phyloP scores from a whole-genome alignment of 2,797 vertebrate genomes.

The Microctenopoma lineatum region DNA sequence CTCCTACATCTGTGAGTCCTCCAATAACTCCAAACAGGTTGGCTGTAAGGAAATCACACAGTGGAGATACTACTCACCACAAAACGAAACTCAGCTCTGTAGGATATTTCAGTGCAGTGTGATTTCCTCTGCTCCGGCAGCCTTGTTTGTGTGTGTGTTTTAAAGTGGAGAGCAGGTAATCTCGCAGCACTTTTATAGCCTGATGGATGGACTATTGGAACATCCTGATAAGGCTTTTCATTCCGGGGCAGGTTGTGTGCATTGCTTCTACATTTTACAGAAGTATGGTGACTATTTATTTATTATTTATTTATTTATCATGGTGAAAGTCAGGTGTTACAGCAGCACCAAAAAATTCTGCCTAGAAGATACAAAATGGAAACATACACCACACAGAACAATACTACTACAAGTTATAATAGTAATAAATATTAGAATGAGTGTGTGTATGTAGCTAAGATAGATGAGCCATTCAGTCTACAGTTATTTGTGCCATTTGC shows the following conservation, averaged over 20 bases:
- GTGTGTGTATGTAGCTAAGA: no score
- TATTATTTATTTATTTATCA: no score
- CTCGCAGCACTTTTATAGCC: slow-evolving; percentile 30
- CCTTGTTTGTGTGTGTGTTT: slow-evolving; percentile 3
- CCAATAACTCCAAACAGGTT: no score
- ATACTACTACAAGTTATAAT: no score
- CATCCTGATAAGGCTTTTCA: slow-evolving; percentile 19
- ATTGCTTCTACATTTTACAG: not conserved
- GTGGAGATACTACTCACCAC: slow-evolving; percentile 25
- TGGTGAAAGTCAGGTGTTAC: not conserved
- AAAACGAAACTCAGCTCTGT: not conserved
- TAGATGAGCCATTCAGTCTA: no score
- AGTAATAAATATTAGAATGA: no score
- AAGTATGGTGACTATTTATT: no score
- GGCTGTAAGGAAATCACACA: not conserved
- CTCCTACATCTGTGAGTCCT: no score
- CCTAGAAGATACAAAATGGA: no score
- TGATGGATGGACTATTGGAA: slow-evolving; percentile 33
- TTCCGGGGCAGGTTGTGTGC: not conserved
- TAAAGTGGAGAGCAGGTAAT: not conserved
- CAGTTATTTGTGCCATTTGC: no score
- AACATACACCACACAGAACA: no score
- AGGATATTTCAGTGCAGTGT: not conserved
- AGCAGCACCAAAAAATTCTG: no score
- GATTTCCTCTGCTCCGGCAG: not conserved